Percentiles rank a stretch among this genome's conserved stretches.
phyloP scores from a whole-genome alignment of 2,113 vertebrate species.

The Phaetusa simplex region DNA sequence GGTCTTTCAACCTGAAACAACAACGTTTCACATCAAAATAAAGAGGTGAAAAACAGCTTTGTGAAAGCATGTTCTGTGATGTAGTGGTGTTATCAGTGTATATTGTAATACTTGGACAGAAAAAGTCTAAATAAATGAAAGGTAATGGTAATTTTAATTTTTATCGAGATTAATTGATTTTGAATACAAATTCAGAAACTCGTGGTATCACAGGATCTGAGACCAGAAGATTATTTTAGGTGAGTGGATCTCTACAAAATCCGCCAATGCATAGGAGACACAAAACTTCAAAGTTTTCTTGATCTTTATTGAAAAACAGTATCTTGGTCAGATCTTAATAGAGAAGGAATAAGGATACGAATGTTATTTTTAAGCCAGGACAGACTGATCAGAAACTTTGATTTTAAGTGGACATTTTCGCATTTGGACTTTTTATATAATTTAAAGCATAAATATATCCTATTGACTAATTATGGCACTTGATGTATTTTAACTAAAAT shows the following conservation, averaged over 20 bases:
- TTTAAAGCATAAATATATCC: not conserved
- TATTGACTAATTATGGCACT: not conserved
- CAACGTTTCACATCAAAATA: not conserved
- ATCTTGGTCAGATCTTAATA: not conserved
- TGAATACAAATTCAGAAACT: not conserved
- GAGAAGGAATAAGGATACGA: not conserved
- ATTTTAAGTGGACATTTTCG: not conserved
- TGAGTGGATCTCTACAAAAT: not conserved
- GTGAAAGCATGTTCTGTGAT: not conserved
- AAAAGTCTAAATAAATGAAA: not conserved
- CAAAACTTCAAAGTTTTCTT: not conserved
- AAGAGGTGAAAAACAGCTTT: not conserved
- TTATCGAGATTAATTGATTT: not conserved
- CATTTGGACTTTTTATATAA: not conserved
- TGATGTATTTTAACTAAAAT: not conserved
- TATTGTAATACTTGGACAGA: not conserved
- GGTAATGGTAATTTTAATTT: not conserved
- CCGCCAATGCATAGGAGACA: not conserved
- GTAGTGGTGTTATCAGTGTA: not conserved
- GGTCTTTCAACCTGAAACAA: not conserved
- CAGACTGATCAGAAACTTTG: not conserved
- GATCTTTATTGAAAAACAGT: not conserved
- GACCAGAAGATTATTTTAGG: not conserved
- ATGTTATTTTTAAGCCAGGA: not conserved
- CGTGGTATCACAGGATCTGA: not conserved